These are phyloP conservation scores for Arothron firmamentum DNA, from an alignment of 2,113 vertebrate species.

Conservation along the genomic window DNA sequence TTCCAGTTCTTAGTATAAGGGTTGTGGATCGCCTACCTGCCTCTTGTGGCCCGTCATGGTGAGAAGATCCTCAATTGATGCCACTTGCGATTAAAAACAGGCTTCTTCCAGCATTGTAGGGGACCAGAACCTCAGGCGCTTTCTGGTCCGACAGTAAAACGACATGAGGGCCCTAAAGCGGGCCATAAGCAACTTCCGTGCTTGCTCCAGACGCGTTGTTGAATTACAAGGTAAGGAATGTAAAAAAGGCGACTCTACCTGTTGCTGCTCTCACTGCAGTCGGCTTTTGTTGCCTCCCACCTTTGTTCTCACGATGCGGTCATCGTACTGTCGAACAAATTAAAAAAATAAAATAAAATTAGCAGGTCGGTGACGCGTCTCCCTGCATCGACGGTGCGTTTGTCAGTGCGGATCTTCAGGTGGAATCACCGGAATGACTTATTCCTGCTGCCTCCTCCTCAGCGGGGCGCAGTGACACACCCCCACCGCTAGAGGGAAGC, in stretches of 20 bases:
- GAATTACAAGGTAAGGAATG: constrained; percentile 39
- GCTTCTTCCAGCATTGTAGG: constrained; percentile 10
- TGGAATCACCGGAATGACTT: constrained; percentile 36
- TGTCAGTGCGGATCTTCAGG: constrained; percentile 32
- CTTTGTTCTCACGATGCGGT: neutral
- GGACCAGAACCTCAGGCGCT: constrained; percentile 13
- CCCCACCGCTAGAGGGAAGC: constrained; percentile 50
- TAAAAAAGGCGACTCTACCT: constrained; percentile 67
- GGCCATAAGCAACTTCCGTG: constrained; percentile 49
- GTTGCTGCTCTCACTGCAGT: constrained; percentile 44
- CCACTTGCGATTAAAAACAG: constrained; percentile 11
- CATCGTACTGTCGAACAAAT: neutral
- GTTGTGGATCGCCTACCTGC: constrained; percentile 55
- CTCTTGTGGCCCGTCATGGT: constrained; percentile 63
- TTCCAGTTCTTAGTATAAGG: neutral
- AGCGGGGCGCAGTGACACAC: neutral
- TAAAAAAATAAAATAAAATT: too few relatives aligned
- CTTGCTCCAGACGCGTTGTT: constrained; percentile 18
- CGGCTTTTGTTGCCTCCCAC: constrained; percentile 7
- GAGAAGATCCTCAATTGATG: constrained; percentile 16
- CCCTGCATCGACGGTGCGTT: neutral
- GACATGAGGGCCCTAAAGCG: constrained; percentile 13
- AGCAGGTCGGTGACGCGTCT: too few relatives aligned
- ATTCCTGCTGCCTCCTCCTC: constrained; percentile 30
- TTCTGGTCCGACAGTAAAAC: constrained; percentile 2